Conservation (phyloP, 1,140 invertebrate genomes). For the Drosophila hydei region DNA sequence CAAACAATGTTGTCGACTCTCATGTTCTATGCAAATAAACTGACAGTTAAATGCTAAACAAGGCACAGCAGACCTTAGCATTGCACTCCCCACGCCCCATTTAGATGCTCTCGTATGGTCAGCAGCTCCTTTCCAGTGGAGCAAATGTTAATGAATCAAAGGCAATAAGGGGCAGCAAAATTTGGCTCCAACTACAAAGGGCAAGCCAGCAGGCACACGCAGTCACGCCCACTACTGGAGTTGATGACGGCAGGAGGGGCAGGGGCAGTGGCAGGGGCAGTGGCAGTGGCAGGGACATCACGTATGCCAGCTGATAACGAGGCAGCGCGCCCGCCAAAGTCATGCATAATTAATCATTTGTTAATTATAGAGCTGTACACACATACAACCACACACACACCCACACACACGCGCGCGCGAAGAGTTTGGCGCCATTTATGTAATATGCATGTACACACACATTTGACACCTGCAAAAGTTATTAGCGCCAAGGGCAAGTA, state of each 20-base stretch:
- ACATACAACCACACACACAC: conserved; percentile 35
- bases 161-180: conserved; percentile 63
- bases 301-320: conserved; percentile 74
- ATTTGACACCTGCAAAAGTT: conserved; percentile 69
- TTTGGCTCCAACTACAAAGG: conserved; percentile 58
- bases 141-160: conserved; percentile 80
- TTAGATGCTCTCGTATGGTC: conserved; percentile 23
- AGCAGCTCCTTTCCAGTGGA: conserved; percentile 35
- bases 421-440: conserved; percentile 17
- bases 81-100: conserved; percentile 29
- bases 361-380: conserved; percentile 74
- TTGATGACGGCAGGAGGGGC: no score
- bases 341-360: conserved; percentile 82
- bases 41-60: conserved; percentile 66
- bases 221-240: conserved; percentile 14
- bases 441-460: conserved; percentile 52
- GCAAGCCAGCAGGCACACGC: conserved; percentile 51
- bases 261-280: not conserved
- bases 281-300: conserved; percentile 9
- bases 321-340: conserved; percentile 61
- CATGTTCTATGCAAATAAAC: conserved; percentile 81
- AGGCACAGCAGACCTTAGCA: conserved; percentile 49
- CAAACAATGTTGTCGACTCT: conserved; percentile 70
- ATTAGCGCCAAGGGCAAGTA: conserved; percentile 56
- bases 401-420: conserved; percentile 10